Evolutionary conservation across 2,888 invertebrate species (phyloP).

Genomic region (Diaprepes abbreviatus): DNA sequence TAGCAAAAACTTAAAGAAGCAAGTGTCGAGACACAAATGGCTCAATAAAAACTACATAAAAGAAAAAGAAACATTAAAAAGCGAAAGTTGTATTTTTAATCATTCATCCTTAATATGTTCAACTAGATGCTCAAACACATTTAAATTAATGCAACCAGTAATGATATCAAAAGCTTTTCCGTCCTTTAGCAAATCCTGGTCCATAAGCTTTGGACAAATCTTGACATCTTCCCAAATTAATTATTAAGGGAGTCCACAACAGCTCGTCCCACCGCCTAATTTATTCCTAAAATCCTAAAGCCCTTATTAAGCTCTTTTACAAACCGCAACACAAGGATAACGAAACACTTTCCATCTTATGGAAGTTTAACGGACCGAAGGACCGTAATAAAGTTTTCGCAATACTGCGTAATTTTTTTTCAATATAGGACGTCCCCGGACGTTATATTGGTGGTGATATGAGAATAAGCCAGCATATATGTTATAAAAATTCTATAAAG

Average conservation of each 20-base stretch:
- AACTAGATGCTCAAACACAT: no score
- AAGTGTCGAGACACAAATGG: no score
- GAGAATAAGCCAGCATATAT: no score
- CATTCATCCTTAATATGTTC: no score
- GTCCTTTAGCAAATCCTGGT: background rate
- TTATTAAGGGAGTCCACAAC: constrained; percentile 42
- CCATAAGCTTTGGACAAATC: constrained; percentile 16
- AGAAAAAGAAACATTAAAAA: no score
- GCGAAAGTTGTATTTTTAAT: no score
- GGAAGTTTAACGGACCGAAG: constrained; percentile 11
- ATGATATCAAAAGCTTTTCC: background rate
- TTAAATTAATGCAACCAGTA: background rate
- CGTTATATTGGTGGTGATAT: no score
- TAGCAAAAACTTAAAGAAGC: no score
- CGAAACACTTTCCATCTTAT: constrained; percentile 33
- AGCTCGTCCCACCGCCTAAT: constrained; percentile 29
- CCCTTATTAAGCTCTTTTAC: constrained; percentile 48
- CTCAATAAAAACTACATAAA: no score
- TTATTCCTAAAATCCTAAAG: constrained; percentile 40
- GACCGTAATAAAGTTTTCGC: constrained; percentile 10
- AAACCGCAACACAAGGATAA: constrained; percentile 39
- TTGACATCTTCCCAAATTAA: constrained; percentile 38
- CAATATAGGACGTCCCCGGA: no score
- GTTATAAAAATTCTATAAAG: no score
- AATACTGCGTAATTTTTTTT: background rate